Evolutionary conservation across 2,888 invertebrate species (phyloP).

Genomic region (Quadroppia sp.): DNA sequence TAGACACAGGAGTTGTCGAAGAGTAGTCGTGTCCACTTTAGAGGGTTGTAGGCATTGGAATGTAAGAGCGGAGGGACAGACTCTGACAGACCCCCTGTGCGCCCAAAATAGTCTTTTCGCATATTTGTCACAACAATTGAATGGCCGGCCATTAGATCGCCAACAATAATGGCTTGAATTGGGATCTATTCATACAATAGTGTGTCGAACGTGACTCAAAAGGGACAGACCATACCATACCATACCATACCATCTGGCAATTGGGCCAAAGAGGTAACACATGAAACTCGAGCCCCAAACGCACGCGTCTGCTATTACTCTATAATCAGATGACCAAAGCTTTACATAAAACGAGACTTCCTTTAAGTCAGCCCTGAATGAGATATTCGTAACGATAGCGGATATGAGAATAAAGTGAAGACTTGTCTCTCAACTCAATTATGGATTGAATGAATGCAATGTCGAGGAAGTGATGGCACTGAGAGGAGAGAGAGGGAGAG

Average conservation of each 20-base stretch:
- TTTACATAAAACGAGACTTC: conserved; percentile 31
- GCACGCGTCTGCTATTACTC: conserved; percentile 29
- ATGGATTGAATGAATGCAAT: conserved; percentile 8
- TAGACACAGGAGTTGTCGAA: background rate
- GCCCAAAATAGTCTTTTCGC: conserved; percentile 2
- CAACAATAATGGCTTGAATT: conserved; percentile 25
- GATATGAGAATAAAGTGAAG: background rate
- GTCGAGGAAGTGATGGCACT: background rate
- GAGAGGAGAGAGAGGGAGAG: background rate
- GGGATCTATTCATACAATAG: conserved; percentile 13
- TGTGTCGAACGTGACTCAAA: background rate
- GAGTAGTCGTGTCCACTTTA: conserved; percentile 4
- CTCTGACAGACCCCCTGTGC: conserved; percentile 21
- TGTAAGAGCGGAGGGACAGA: conserved; percentile 10
- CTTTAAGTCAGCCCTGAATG: background rate
- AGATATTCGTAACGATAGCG: background rate
- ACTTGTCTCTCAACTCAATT: conserved; percentile 24
- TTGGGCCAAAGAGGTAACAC: background rate
- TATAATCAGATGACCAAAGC: conserved; percentile 28
- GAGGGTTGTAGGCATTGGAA: conserved; percentile 17
- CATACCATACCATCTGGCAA: conserved; percentile 2
- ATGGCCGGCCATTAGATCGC: conserved; percentile 17
- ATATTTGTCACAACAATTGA: conserved; percentile 34
- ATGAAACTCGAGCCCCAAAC: background rate
- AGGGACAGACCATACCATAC: background rate